Conservation (phyloP, 2,113 vertebrate species). For the Orcinus orca region DNA sequence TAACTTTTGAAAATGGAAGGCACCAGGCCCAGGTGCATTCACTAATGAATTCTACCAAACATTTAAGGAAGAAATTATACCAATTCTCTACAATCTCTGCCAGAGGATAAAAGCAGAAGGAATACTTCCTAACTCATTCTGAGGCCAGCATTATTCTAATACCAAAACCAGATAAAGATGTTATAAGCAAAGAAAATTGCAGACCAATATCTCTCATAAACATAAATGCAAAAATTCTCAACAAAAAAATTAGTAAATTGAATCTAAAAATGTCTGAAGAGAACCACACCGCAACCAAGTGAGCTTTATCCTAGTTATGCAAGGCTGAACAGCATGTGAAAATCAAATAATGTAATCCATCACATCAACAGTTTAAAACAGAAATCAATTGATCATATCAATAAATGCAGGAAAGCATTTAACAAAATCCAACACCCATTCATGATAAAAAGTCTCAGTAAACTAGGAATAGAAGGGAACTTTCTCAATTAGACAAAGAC, state of each 20-base stretch:
- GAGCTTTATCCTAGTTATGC: background rate
- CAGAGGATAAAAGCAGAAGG: background rate
- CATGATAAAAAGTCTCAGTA: background rate
- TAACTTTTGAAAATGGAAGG: background rate
- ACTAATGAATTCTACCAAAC: background rate
- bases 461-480: background rate
- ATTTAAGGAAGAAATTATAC: background rate
- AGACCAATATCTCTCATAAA: too few species aligned
- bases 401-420: background rate
- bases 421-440: background rate
- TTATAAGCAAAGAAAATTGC: background rate
- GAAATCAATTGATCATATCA: background rate
- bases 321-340: background rate
- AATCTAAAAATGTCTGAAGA: background rate
- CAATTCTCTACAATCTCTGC: background rate
- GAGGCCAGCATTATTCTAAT: background rate
- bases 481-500: background rate
- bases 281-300: background rate
- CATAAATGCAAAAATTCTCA: too few species aligned
- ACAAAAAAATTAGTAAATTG: background rate
- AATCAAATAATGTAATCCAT: background rate
- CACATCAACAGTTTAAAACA: background rate
- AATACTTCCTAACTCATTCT: background rate
- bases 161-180: background rate
- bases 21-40: background rate